Evolutionary conservation across 2,888 invertebrate genomes (phyloP).

Genomic region (Temnothorax unifasciatus): DNA sequence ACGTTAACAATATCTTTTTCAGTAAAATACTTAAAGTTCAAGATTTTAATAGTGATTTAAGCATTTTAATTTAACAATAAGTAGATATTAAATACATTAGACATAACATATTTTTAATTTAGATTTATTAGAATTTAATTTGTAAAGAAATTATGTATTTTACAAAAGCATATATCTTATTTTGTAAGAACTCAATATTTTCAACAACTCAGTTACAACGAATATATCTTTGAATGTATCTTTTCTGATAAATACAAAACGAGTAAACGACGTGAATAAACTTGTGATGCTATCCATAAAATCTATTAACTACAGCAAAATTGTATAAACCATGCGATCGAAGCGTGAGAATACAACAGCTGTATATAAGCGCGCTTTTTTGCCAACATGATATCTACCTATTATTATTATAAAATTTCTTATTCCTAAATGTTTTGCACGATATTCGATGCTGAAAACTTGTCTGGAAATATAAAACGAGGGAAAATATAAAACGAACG

Average conservation of each 20-base stretch:
- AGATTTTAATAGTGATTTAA: too few species aligned
- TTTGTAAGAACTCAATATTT: neutral
- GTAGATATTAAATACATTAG: neutral
- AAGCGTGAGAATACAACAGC: neutral
- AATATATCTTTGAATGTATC: neutral
- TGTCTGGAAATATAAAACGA: neutral
- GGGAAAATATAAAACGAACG: too few species aligned
- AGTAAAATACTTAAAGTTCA: neutral
- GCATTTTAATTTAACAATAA: neutral
- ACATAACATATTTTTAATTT: neutral
- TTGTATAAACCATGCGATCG: neutral
- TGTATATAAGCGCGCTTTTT: neutral
- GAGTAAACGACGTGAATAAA: neutral
- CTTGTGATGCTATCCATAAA: neutral
- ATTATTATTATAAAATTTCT: conserved; percentile 1
- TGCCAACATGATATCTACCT: neutral
- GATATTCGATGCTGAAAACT: neutral
- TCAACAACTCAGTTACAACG: neutral
- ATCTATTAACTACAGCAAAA: neutral
- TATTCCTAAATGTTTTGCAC: neutral
- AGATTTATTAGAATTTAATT: neutral
- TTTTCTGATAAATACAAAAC: neutral
- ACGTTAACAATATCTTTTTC: neutral
- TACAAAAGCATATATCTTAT: neutral
- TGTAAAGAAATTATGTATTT: neutral